These are phyloP conservation scores for Thelaira solivaga DNA, from an alignment of 2,888 invertebrate genomes.

Conservation along the genomic window DNA sequence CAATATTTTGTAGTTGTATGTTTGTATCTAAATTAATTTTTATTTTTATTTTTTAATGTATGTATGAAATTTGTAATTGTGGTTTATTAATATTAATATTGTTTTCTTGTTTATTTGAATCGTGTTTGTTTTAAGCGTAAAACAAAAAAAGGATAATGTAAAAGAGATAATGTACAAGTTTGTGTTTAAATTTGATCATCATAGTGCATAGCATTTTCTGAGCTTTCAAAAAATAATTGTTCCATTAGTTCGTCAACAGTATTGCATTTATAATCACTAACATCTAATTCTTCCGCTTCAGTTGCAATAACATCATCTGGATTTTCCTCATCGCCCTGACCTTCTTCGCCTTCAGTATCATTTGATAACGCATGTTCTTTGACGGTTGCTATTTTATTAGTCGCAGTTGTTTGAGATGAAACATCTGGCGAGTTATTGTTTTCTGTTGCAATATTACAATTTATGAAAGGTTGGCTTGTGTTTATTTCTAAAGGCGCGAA, in stretches of 20 bases:
- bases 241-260: constrained; percentile 60
- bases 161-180: constrained; percentile 49
- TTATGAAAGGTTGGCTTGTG: constrained; percentile 44
- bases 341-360: constrained; percentile 16
- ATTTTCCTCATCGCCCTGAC: constrained; percentile 45
- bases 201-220: constrained; percentile 53
- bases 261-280: constrained; percentile 57
- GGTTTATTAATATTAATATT: constrained; percentile 35
- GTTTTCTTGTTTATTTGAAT: constrained; percentile 26
- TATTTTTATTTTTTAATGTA: too few relatives aligned
- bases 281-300: constrained; percentile 45
- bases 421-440: constrained; percentile 36
- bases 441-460: constrained; percentile 36
- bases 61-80: constrained; percentile 3
- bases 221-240: constrained; percentile 53
- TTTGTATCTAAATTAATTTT: too few relatives aligned
- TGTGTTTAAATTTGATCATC: constrained; percentile 36
- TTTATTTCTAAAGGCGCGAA: constrained; percentile 46
- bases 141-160: constrained; percentile 54
- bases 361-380: constrained; percentile 34
- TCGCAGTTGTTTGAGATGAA: constrained; percentile 57
- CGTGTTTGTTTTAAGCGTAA: constrained; percentile 38
- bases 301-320: constrained; percentile 34
- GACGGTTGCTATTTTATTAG: constrained; percentile 50
- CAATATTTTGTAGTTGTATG: constrained; percentile 39